phyloP scores from a whole-genome alignment of 2,888 invertebrate genomes.

The Meiosimyza decipiens region DNA sequence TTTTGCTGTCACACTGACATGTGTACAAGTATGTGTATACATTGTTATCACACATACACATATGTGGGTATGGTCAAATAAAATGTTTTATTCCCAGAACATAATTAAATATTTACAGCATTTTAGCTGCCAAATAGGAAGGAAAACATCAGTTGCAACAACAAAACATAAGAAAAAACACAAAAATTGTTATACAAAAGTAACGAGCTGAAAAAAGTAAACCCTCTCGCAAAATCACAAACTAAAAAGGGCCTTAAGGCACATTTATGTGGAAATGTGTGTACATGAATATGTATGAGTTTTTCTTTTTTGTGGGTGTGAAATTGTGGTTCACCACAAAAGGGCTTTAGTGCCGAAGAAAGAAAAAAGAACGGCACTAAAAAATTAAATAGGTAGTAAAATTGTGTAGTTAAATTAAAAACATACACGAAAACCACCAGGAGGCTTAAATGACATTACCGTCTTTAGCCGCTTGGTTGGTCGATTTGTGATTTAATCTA shows the following conservation, averaged over 20 bases:
- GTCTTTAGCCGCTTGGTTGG: too few species aligned
- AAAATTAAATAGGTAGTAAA: too few species aligned
- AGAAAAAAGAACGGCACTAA: too few species aligned
- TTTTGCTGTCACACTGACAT: constrained; percentile 7
- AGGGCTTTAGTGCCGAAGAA: too few species aligned
- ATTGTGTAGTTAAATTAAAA: too few species aligned
- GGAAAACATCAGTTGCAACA: constrained; percentile 1
- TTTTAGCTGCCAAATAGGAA: constrained; percentile 30
- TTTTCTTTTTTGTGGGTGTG: constrained; percentile 5
- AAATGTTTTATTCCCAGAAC: constrained; percentile 35
- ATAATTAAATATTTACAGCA: constrained; percentile 50
- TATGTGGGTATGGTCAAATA: not conserved
- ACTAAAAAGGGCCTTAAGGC: too few species aligned
- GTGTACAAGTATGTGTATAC: not conserved
- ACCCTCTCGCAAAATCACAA: too few species aligned
- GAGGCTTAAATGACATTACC: too few species aligned
- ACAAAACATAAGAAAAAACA: constrained; percentile 20
- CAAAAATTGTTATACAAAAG: constrained; percentile 19
- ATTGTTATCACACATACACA: constrained; percentile 23
- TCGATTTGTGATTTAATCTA: too few species aligned
- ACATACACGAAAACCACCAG: too few species aligned
- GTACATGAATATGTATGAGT: not conserved
- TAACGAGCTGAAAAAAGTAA: not conserved
- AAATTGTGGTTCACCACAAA: too few species aligned
- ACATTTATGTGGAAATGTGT: too few species aligned